Base-by-base conservation (phyloP, 2,888 invertebrate species). In the Molorchus minor region DNA sequence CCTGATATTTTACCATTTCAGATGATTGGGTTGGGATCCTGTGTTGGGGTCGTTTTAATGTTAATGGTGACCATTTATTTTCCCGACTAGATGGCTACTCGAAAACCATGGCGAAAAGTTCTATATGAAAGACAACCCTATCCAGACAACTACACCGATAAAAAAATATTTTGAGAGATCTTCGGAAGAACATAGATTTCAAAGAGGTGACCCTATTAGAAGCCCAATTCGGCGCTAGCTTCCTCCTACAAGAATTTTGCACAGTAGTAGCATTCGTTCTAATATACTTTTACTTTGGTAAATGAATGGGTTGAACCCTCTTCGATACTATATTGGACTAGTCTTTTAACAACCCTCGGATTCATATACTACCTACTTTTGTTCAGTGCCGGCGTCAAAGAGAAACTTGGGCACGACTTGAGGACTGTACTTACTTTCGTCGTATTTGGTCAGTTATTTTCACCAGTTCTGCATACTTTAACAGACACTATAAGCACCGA, bases 401-500 rank as follows among this genome's bases (percentile, higher is more conserved):
- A 64, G 29, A 71, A 72, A 44, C 62, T 82, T 8, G 79, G 82
- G 1, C 85, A 88, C 68, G 91, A 95, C 76, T 78, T 91, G 0
- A 88, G 92, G 78, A 95, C 92, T 0, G 87, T 92, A 0, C 75
- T 92, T 29, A 89, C 94, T 5, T 96, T 96, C 73, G 77, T 95
- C 1, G 87, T 91, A 0, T 91, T 96, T 75, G 95, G 96, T 1
- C 95, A 93, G 74, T 85, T 95, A 52, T 84, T 97, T 58, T 95
- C 97, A 0, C 98, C 98, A 0, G 87, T 98, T 13, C 81, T 97
- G 25, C 94, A 97, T 78, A 98, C 96, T 0, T 83, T 99, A 46
- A 98, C 99, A 0, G 94, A 96, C 77, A 96, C 97, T 0, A 93
- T 99, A 1, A 96, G 96, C 75, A 98, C 98, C 0, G 98, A 99